Conservation (phyloP, 2,888 invertebrate genomes). For the Agrochola macilenta region DNA sequence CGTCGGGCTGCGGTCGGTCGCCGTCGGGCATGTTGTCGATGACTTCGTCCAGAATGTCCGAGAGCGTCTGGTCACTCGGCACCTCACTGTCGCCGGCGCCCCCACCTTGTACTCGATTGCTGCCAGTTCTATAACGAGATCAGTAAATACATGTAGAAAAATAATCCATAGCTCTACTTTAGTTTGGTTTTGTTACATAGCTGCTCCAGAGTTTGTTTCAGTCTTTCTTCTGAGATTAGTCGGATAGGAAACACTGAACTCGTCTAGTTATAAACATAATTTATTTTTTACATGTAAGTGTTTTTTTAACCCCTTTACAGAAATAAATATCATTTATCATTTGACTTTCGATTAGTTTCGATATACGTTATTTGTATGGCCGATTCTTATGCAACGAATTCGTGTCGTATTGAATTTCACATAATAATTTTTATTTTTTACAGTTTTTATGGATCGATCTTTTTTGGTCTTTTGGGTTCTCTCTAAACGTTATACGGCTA, state of each 20-base stretch:
- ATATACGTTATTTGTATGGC: neutral
- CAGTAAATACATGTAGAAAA: neutral
- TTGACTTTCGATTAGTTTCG: no score
- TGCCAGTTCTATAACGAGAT: conserved; percentile 76
- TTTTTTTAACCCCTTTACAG: neutral
- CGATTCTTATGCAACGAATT: neutral
- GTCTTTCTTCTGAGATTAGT: neutral
- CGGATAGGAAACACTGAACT: neutral
- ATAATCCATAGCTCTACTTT: neutral
- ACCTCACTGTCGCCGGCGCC: conserved; percentile 82
- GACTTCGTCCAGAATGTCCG: conserved; percentile 96
- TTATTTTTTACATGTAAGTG: neutral
- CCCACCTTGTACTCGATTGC: conserved; percentile 77
- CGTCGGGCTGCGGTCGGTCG: conserved; percentile 80
- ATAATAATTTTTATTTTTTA: neutral
- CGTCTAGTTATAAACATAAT: neutral
- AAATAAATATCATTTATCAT: neutral
- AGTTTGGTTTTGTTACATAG: neutral
- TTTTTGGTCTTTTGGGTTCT: neutral
- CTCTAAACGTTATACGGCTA: neutral
- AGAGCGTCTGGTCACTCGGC: conserved; percentile 93
- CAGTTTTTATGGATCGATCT: neutral
- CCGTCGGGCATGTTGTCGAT: conserved; percentile 95
- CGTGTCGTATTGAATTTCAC: neutral
- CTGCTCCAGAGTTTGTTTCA: neutral